Base-by-base conservation (phyloP, 2,113 vertebrate genomes). In the Oenanthe melanoleuca region DNA sequence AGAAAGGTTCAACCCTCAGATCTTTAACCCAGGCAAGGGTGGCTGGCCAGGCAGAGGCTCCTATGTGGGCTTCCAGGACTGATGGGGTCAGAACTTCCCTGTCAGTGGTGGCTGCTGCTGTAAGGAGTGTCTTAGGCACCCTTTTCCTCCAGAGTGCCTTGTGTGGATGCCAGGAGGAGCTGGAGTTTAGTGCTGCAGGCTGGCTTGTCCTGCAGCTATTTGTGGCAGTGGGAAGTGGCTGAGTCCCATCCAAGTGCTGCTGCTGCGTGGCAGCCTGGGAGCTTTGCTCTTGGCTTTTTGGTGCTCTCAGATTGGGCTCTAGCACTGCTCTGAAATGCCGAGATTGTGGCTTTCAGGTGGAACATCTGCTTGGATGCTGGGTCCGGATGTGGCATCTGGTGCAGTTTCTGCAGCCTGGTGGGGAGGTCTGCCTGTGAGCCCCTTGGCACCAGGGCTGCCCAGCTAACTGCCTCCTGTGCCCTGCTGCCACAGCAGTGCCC, bases 401-500 rank as follows among this genome's bases (percentile, higher is more conserved):
- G 50, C 13, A 2, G 56, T 47, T 42, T 60, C 26, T 63, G 44
- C 61, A 55, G 55, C 57, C 66, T 10, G 8, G 2, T 13, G 33
- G 31, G 34, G n/a, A 17, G 8, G 11, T n/a, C 44, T 0, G 0
- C 20, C 61, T 3, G 0, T 1, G 24, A 67, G 31, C n/a, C 1
- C 0, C 37, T 44, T 5, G 0, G 20, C 34, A 5, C 31, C 21
- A 3, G 47, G 9, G 34, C 80, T 63, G 55, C 53, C 31, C 0
- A 1, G 37, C 38, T 8, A 11, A 5, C 29, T 2, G 6, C 13
- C 13, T 38, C 21, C 47, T 5, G 5, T 47, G 77, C 12, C 7
- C 2, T 2, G 42, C 40, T 25, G 25, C 25, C 8, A 17, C 31
- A 12, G 70, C 21, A 1, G 56, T 2, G 1, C 26, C 23, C 82